Evolutionary conservation across 2,797 vertebrate species (phyloP).

Genomic region (Pseudochaenichthys georgianus): DNA sequence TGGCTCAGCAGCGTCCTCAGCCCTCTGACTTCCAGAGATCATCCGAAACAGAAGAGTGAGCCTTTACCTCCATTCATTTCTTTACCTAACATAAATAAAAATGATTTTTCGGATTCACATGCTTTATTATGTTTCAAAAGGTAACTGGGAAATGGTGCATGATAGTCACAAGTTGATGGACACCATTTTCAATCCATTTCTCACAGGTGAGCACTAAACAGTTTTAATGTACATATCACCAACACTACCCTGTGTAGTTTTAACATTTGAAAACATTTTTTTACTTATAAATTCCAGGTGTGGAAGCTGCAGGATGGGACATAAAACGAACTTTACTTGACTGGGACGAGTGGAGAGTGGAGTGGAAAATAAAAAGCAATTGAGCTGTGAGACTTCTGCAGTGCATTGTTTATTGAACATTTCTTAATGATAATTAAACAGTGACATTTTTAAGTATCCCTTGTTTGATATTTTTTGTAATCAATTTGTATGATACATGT

Average conservation of each 20-base stretch:
- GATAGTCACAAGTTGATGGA: slow-evolving; percentile 80
- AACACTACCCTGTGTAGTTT: background rate
- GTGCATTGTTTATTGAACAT: background rate
- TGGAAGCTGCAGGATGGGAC: slow-evolving; percentile 86
- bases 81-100: background rate
- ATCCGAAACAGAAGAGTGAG: slow-evolving; percentile 64
- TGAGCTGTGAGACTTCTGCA: slow-evolving; percentile 59
- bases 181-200: slow-evolving; percentile 73
- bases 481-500: background rate
- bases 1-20: slow-evolving; percentile 69
- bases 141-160: slow-evolving; percentile 77
- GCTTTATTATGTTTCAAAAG: slow-evolving; percentile 42
- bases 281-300: slow-evolving; percentile 71
- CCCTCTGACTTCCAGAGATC: slow-evolving; percentile 18
- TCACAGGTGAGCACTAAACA: slow-evolving; percentile 73
- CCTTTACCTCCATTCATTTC: background rate
- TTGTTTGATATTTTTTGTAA: slow-evolving; percentile 2
- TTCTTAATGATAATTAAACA: slow-evolving; percentile 8
- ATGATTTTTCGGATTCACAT: background rate
- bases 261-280: background rate
- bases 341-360: slow-evolving; percentile 91
- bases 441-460: background rate
- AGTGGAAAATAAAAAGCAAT: slow-evolving; percentile 87
- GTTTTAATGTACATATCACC: background rate
- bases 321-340: slow-evolving; percentile 87